phyloP scores from a whole-genome alignment of 2,888 invertebrate species.

The Lasioglossum calceatum region DNA sequence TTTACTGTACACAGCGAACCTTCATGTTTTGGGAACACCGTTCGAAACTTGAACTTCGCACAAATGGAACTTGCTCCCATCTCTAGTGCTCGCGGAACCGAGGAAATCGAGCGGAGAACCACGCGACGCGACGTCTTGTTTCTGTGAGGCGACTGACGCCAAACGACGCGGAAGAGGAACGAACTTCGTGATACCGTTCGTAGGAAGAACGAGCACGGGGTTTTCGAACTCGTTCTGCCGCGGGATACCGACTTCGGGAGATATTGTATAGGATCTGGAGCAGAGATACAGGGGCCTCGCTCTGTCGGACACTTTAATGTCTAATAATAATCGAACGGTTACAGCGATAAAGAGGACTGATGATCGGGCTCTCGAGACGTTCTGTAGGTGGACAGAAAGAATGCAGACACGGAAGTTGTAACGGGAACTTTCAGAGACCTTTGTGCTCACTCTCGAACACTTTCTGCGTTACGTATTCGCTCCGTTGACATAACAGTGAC shows the following conservation, averaged over 20 bases:
- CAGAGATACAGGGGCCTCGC: background rate
- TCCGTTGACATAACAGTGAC: background rate
- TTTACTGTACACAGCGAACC: too few relatives aligned
- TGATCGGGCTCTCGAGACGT: background rate
- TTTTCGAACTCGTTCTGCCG: slow-evolving; percentile 6
- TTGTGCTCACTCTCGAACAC: background rate
- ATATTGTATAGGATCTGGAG: background rate
- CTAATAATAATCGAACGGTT: slow-evolving; percentile 15
- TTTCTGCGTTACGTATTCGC: background rate
- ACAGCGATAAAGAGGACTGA: background rate
- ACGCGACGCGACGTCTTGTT: background rate
- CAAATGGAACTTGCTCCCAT: background rate
- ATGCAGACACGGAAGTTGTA: background rate
- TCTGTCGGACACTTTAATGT: background rate
- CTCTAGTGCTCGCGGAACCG: background rate
- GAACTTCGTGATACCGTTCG: background rate
- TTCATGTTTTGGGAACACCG: background rate
- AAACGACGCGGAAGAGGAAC: slow-evolving; percentile 4
- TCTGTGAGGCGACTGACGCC: background rate
- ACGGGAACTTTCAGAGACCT: slow-evolving; percentile 8
- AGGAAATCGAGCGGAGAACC: background rate
- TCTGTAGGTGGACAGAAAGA: slow-evolving; percentile 4
- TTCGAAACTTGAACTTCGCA: background rate
- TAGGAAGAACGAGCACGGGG: background rate
- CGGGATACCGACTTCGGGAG: slow-evolving; percentile 7